Percentiles rank a stretch among this genome's conserved stretches.
phyloP scores from a whole-genome alignment of 35 echinoderm and acorn worm genomes.

The Acanthaster planci region DNA sequence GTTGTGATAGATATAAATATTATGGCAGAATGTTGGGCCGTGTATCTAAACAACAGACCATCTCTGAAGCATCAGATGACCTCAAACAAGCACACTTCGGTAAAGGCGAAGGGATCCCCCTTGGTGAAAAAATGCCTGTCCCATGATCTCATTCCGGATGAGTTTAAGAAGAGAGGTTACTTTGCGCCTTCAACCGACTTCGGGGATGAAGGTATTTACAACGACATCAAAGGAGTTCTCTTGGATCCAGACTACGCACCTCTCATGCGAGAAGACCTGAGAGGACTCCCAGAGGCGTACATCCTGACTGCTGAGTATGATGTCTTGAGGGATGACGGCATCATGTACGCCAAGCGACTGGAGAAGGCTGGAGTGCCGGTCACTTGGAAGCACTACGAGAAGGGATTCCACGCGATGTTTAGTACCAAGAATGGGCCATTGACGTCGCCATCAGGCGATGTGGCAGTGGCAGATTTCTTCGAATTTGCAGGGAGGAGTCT shows the following conservation, averaged over 20 bases:
- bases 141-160: conserved; percentile 30
- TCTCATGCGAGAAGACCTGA: conserved; percentile 42
- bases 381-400: conserved; percentile 62
- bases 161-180: conserved; percentile 34
- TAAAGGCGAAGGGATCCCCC: not conserved
- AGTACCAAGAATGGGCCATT: not conserved
- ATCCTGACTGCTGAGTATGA: conserved; percentile 77
- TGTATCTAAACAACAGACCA: not conserved
- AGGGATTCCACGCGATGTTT: conserved; percentile 60
- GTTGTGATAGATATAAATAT: not conserved
- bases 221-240: conserved; percentile 17
- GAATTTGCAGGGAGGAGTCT: conserved; percentile 13
- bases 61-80: not conserved
- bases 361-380: conserved; percentile 60
- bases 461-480: conserved; percentile 3
- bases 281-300: conserved; percentile 76
- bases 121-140: not conserved
- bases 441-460: not conserved
- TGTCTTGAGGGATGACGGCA: conserved; percentile 80
- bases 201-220: conserved; percentile 20
- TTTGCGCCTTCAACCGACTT: not conserved
- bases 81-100: conserved; percentile 17
- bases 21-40: not conserved
- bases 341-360: conserved; percentile 66
- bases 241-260: conserved; percentile 44